A percentile compares a stretch with the other conserved stretches of the same genome.
These are phyloP conservation scores for Pseudopleuronectes americanus DNA, from an alignment of 2,797 vertebrate genomes.

Conservation along the genomic window DNA sequence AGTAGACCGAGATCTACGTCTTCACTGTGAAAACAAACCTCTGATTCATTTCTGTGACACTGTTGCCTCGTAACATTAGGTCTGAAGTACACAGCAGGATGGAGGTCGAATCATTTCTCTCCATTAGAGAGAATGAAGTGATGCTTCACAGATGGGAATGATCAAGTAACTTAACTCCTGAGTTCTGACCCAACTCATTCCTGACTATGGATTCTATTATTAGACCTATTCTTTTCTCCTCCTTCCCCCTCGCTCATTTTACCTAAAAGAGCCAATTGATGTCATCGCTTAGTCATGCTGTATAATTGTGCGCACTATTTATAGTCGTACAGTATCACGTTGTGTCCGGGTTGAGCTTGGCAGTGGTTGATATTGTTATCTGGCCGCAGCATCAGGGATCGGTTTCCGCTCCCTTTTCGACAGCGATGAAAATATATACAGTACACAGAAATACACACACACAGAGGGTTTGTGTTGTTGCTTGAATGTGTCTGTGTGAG, in stretches of 20 bases:
- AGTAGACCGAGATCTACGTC: conserved; percentile 10
- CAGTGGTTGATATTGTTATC: conserved; percentile 67
- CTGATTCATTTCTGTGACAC: conserved; percentile 12
- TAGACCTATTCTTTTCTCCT: conserved; percentile 10
- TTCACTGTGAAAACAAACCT: conserved; percentile 12
- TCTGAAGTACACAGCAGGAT: background rate
- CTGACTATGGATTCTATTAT: conserved; percentile 5
- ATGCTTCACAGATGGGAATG: background rate
- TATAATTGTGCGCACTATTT: conserved; percentile 46
- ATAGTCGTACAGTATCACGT: conserved; percentile 44
- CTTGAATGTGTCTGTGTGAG: conserved; percentile 13
- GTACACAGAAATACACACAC: conserved; percentile 29
- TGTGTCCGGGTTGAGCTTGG: conserved; percentile 47
- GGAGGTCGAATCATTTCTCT: conserved; percentile 17
- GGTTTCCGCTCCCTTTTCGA: conserved; percentile 74
- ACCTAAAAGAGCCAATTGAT: conserved; percentile 30
- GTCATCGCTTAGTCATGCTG: conserved; percentile 32
- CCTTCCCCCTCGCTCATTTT: background rate
- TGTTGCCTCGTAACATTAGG: conserved; percentile 12
- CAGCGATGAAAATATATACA: conserved; percentile 60
- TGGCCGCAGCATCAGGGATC: conserved; percentile 73
- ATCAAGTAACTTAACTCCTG: conserved; percentile 15
- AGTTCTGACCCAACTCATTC: conserved; percentile 12
- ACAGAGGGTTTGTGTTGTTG: conserved; percentile 7
- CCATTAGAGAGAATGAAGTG: conserved; percentile 15